Evolutionary conservation across 2,113 vertebrate genomes (phyloP).

Genomic region (Marmota flaviventris): DNA sequence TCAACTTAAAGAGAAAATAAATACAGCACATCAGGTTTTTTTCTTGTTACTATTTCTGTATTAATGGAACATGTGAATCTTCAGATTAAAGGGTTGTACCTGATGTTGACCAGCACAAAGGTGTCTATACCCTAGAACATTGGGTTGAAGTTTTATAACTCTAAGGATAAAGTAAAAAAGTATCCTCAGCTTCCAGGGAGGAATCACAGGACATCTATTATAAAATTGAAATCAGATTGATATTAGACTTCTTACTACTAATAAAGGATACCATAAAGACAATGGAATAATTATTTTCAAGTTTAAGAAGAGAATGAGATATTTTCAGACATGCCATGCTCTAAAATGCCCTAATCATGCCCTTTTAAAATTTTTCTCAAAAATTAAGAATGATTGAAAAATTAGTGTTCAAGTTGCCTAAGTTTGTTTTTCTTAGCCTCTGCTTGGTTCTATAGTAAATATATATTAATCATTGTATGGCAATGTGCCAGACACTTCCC

Average conservation of each 20-base stretch:
- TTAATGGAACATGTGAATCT: conserved; percentile 15
- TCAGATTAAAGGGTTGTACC: neutral
- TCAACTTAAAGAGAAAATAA: neutral
- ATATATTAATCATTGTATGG: neutral
- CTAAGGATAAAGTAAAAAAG: neutral
- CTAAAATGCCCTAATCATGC: neutral
- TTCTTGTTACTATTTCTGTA: neutral
- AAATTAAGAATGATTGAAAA: too few species aligned
- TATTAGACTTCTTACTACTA: neutral
- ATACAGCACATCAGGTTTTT: neutral
- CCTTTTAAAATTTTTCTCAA: neutral
- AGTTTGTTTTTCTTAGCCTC: neutral
- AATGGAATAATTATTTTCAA: neutral
- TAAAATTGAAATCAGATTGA: neutral
- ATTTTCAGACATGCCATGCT: neutral
- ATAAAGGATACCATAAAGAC: neutral
- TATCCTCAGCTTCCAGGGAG: neutral
- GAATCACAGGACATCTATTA: neutral
- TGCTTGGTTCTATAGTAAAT: neutral
- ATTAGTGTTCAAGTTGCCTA: neutral
- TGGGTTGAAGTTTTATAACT: neutral
- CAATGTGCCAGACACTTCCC: neutral
- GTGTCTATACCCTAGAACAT: neutral
- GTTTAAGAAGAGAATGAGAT: neutral
- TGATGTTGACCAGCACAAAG: neutral